Evolutionary conservation across 2,888 invertebrate species (phyloP).

Genomic region (Neocrepidodera transversa): DNA sequence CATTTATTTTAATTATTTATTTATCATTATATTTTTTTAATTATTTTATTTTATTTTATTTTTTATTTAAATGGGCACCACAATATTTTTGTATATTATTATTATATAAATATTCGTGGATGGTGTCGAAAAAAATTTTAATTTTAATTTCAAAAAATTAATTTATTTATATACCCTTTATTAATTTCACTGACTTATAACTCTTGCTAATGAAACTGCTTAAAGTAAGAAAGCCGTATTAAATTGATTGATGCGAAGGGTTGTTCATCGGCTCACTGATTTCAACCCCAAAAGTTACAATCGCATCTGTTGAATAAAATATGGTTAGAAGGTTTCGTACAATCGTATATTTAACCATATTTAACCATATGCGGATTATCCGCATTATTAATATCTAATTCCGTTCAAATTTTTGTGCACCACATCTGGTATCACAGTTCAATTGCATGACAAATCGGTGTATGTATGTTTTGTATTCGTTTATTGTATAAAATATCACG

Average conservation of each 20-base stretch:
- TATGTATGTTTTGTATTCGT: slow-evolving; percentile 18
- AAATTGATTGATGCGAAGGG: slow-evolving; percentile 45
- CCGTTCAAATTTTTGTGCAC: slow-evolving; percentile 26
- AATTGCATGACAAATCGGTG: slow-evolving; percentile 21
- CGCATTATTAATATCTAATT: slow-evolving; percentile 31
- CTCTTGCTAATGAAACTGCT: slow-evolving; percentile 15
- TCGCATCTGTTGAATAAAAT: slow-evolving; percentile 38
- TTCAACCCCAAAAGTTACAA: slow-evolving; percentile 27
- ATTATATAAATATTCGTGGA: too few relatives aligned
- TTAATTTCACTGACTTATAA: neutral
- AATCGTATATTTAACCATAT: slow-evolving; percentile 27
- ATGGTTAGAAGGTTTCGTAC: slow-evolving; percentile 25
- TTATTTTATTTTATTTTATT: too few relatives aligned
- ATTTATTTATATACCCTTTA: neutral
- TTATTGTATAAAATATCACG: slow-evolving; percentile 5
- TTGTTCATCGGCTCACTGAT: slow-evolving; percentile 44
- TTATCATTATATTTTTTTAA: too few relatives aligned
- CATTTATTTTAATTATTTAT: too few relatives aligned
- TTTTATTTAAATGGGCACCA: too few relatives aligned
- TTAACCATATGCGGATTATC: slow-evolving; percentile 35
- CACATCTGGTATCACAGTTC: slow-evolving; percentile 31
- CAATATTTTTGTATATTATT: too few relatives aligned
- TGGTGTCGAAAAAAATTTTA: too few relatives aligned
- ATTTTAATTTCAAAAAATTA: neutral
- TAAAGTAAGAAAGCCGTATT: slow-evolving; percentile 33